Evolutionary conservation across 2,888 invertebrate species (phyloP).

Genomic region (Camptogramma bilineatum): DNA sequence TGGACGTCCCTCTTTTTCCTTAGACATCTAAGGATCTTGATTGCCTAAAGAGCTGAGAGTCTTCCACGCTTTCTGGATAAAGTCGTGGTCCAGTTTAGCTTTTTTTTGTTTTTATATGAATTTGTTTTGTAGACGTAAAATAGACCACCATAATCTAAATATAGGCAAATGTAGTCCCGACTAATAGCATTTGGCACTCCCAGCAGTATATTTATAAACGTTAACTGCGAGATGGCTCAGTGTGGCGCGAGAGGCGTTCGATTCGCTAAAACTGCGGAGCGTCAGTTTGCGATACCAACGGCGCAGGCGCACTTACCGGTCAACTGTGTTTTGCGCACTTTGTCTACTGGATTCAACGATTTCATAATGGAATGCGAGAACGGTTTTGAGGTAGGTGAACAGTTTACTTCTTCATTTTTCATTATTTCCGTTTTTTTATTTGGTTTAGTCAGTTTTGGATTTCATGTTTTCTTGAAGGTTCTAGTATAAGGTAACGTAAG

Average conservation of each 20-base stretch:
- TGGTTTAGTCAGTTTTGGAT: neutral
- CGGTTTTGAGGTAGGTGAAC: constrained; percentile 74
- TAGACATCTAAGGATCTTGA: too few species aligned
- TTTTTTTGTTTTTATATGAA: neutral
- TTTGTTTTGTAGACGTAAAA: constrained; percentile 30
- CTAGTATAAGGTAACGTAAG: too few species aligned
- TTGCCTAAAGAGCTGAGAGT: too few species aligned
- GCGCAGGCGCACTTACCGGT: constrained; percentile 48
- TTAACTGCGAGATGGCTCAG: constrained; percentile 69
- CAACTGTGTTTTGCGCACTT: constrained; percentile 62
- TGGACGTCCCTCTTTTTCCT: too few species aligned
- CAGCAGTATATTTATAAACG: constrained; percentile 76
- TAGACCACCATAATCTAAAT: constrained; percentile 52
- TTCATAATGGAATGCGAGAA: constrained; percentile 78
- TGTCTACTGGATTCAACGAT: constrained; percentile 67
- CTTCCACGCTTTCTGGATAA: too few species aligned
- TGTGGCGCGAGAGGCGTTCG: constrained; percentile 58
- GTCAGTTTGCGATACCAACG: constrained; percentile 47
- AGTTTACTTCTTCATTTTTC: neutral
- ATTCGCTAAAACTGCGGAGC: constrained; percentile 51
- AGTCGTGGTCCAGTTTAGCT: too few species aligned
- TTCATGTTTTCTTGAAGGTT: too few species aligned
- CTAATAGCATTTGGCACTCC: constrained; percentile 68
- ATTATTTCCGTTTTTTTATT: neutral
- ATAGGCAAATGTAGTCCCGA: constrained; percentile 55